phyloP scores from a whole-genome alignment of 2,113 vertebrate species.

The Podarcis cretensis region DNA sequence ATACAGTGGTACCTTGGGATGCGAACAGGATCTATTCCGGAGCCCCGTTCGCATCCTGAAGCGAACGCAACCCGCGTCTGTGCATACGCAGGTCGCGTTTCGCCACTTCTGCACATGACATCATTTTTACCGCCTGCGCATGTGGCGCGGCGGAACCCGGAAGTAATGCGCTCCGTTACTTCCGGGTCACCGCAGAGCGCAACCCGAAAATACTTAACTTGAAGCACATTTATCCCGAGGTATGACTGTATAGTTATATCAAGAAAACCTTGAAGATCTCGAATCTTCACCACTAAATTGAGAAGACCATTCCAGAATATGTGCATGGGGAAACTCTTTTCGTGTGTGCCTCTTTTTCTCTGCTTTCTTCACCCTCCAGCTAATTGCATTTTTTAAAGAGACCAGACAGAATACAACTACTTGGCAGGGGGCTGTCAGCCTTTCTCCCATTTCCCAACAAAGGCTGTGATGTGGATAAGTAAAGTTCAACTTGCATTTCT shows the following conservation, averaged over 20 bases:
- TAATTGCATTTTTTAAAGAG: slow-evolving; percentile 2
- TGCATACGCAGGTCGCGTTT: too few species aligned
- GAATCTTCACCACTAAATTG: not conserved
- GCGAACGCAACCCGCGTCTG: too few species aligned
- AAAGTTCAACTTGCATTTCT: slow-evolving; percentile 33
- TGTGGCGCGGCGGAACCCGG: too few species aligned
- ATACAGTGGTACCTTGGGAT: not conserved
- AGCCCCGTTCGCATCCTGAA: too few species aligned
- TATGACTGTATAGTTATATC: not conserved
- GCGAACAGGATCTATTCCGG: too few species aligned
- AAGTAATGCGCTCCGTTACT: too few species aligned
- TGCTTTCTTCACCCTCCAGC: not conserved
- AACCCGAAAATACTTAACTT: too few species aligned
- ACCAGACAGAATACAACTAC: not conserved
- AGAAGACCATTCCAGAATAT: not conserved
- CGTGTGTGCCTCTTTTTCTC: not conserved
- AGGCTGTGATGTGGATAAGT: slow-evolving; percentile 8
- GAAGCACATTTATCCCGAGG: too few species aligned
- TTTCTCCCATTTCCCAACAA: slow-evolving; percentile 27
- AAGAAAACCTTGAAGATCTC: not conserved
- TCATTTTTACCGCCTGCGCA: too few species aligned
- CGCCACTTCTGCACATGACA: too few species aligned
- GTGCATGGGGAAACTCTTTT: not conserved
- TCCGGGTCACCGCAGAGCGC: too few species aligned
- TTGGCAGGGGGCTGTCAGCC: not conserved